phyloP scores from a whole-genome alignment of 1,140 invertebrate species.

The Bathynomus jamesi region DNA sequence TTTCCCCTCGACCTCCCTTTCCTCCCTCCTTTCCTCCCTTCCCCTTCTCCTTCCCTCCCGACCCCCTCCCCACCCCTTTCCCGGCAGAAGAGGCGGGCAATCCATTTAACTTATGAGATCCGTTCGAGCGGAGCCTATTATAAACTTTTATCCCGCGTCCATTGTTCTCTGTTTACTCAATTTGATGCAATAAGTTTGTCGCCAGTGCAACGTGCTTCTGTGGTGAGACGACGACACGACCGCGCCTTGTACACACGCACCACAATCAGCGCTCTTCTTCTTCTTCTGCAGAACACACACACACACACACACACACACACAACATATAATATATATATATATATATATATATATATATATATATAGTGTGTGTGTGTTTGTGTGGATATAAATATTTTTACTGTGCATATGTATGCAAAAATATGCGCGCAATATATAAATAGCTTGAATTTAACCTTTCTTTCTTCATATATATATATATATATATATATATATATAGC shows the following conservation, averaged over 20 bases:
- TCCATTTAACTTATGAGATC: slow-evolving; percentile 37
- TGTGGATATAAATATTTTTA: background rate
- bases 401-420: background rate
- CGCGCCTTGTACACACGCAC: background rate
- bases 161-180: slow-evolving; percentile 36
- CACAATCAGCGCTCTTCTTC: background rate
- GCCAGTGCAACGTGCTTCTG: slow-evolving; percentile 2
- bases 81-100: slow-evolving; percentile 26
- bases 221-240: background rate
- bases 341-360: slow-evolving; percentile 3
- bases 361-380: background rate
- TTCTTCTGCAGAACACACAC: background rate
- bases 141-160: slow-evolving; percentile 35
- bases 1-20: background rate
- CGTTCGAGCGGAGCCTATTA: slow-evolving; percentile 34
- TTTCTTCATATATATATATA: background rate
- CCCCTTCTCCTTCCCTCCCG: background rate
- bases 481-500: background rate
- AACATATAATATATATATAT: background rate
- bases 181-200: slow-evolving; percentile 37
- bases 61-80: slow-evolving; percentile 17
- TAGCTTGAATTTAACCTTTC: too few species aligned
- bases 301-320: background rate
- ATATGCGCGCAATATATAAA: too few species aligned
- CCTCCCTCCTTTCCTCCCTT: background rate